phyloP scores from a whole-genome alignment of 2,797 vertebrate species.

The Peromyscus melanophrys region DNA sequence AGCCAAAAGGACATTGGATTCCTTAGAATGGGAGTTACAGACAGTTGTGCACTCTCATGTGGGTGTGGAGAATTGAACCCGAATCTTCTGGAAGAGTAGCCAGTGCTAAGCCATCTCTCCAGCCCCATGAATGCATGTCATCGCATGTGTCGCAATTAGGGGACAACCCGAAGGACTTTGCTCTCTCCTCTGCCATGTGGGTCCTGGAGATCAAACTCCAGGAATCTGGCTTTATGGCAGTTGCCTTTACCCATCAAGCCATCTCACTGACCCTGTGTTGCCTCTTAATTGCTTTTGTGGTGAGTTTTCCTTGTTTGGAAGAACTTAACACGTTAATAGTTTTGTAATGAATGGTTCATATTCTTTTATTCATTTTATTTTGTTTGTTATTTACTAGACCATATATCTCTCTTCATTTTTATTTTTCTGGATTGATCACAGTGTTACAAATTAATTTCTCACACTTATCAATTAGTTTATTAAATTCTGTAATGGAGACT shows the following conservation, averaged over 20 bases:
- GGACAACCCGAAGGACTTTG: neutral
- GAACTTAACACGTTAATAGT: neutral
- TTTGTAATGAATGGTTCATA: conserved; percentile 32
- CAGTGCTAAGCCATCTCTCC: neutral
- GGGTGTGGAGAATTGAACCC: neutral
- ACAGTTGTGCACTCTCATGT: neutral
- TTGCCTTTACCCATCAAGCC: neutral
- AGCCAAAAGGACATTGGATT: neutral
- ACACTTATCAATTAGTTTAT: neutral
- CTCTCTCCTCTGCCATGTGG: neutral
- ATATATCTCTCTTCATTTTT: conserved; percentile 24
- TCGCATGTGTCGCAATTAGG: neutral
- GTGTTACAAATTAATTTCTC: conserved; percentile 28
- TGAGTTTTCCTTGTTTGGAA: conserved; percentile 33
- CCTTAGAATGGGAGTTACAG: neutral
- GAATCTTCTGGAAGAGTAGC: neutral
- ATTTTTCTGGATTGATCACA: neutral
- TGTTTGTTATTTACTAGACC: conserved; percentile 3
- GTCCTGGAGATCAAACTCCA: neutral
- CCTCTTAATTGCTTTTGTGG: neutral
- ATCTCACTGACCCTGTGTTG: neutral
- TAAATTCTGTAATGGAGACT: neutral
- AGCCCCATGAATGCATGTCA: neutral
- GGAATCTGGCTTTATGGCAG: neutral
- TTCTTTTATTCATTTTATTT: conserved; percentile 13